Base-by-base conservation (phyloP, 2,113 vertebrate species). In the Corythaixoides concolor region DNA sequence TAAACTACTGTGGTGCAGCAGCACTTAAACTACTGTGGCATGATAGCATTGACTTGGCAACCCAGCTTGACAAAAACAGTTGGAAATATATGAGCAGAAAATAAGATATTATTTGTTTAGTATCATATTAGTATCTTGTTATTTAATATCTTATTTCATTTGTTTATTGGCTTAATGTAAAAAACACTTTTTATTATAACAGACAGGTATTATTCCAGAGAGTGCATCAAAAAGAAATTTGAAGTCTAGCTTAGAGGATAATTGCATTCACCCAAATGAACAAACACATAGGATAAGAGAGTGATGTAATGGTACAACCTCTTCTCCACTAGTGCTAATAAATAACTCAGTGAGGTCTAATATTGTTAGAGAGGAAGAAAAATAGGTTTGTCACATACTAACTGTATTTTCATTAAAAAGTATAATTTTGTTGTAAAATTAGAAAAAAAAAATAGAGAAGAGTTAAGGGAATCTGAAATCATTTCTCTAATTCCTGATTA, bases 321-420 rank as follows among this genome's bases (percentile, higher is more conserved):
- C 3, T 49, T 67, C n/a, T 35, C 28, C 8, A 63, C 15, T 6
- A 55, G 28, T 64, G 6, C 3, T 56, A 79, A 56, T 32, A 81
- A 80, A 59, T 14, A 73, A 18, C 9, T 11, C 14, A 73, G 7
- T 41, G 39, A 64, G 5, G 9, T 60, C 8, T 3, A 19, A 8
- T 59, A 77, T 8, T 60, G 5, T 26, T 53, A 81, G 8, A 56
- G 19, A 59, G 24, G 8, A 8, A 24, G 35, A 70, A 60, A 56
- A 39, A 30, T 12, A 18, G 1, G 1, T 28, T 72, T 77, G 4
- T n/a, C 19, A 37, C 7, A n/a, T 32, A 5, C 0, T 52, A 66
- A 41, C 6, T 58, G 0, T 49, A 15, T 19, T 84, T 87, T 68
- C 28, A 35, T 72, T 9, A 6, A 43, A 60, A 67, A 33, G 1